Base-by-base conservation (phyloP, 2,113 vertebrate genomes). In the Grallaria varia region DNA sequence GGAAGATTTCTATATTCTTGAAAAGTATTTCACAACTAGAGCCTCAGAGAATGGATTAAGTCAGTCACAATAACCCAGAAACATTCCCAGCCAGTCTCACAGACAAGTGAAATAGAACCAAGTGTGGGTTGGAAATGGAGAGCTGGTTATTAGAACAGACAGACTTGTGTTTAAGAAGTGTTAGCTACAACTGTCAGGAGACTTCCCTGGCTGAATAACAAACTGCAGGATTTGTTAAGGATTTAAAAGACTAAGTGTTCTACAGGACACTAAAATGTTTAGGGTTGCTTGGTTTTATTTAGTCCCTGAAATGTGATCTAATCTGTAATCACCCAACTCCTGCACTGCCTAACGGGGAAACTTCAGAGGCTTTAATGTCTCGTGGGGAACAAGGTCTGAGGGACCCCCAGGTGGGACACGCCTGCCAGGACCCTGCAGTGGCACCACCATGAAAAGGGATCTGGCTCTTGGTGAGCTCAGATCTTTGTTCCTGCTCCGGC, bases 61-160 rank as follows among this genome's bases (percentile, higher is more conserved):
- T 62, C 89, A 94, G 81, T 91, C 93, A 94, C 68, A 95, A 87
- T 50, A 96, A 93, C 42, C 30, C 79, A 78, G 71, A 73, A 93
- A 64, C 39, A 76, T 25, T 95, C 71, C 94, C 83, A 93, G 80
- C 22, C 50, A 74, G 74, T 64, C 53, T 79, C 58, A 82, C 25
- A 91, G 90, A 87, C 53, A 83, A 94, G 74, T 37, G 78, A 93
- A 93, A 94, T 8, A 88, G 74, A 95, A 80, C 63, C 47, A 87
- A 55, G 84, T 40, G 93, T 88, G 82, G 87, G 95, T 1, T 97
- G 91, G 87, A 84, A 59, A 47, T 1, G 33, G 78, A 59, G 78
- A 91, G 75, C 3, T 77, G 59, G 67, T 95, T 94, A 96, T 85
- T 96, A 85, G 90, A 87, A 72, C 6, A 94, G 90, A 53, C 93